phyloP scores from a whole-genome alignment of 2,888 invertebrate genomes.

The Yponomeuta malinellus region DNA sequence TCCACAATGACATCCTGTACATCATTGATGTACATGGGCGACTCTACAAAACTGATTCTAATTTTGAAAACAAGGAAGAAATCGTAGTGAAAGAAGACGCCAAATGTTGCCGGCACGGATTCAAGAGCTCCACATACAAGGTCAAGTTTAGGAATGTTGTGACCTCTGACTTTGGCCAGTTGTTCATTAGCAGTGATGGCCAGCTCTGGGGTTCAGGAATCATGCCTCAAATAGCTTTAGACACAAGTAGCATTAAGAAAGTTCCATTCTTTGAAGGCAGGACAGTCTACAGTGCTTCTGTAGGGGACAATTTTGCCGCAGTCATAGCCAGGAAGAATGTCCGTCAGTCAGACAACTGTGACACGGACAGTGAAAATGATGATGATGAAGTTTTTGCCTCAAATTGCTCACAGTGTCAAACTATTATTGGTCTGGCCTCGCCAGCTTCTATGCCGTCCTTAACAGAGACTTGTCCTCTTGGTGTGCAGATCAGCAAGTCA shows the following conservation, averaged over 20 bases:
- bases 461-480: slow-evolving; percentile 79
- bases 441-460: slow-evolving; percentile 77
- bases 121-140: slow-evolving; percentile 77
- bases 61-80: slow-evolving; percentile 75
- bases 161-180: slow-evolving; percentile 76
- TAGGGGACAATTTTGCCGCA: slow-evolving; percentile 86
- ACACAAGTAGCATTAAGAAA: slow-evolving; percentile 76
- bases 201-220: slow-evolving; percentile 82
- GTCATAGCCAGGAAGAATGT: slow-evolving; percentile 80
- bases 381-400: slow-evolving; percentile 79
- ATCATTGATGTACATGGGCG: slow-evolving; percentile 78
- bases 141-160: slow-evolving; percentile 79
- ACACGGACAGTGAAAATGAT: slow-evolving; percentile 77
- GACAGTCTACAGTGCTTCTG: slow-evolving; percentile 80
- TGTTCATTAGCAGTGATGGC: slow-evolving; percentile 80
- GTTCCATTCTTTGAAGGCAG: slow-evolving; percentile 82
- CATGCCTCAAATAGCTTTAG: slow-evolving; percentile 80
- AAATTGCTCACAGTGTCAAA: slow-evolving; percentile 79
- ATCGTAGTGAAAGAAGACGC: slow-evolving; percentile 78
- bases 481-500: slow-evolving; percentile 75
- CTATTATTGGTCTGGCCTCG: slow-evolving; percentile 72
- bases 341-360: slow-evolving; percentile 64
- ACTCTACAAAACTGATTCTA: slow-evolving; percentile 73
- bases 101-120: slow-evolving; percentile 80
- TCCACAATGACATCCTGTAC: slow-evolving; percentile 75